Percentiles rank a stretch among this genome's conserved stretches.
Evolutionary conservation across 2,888 invertebrate genomes (phyloP).

Genomic region (Myopa tessellatipennis): DNA sequence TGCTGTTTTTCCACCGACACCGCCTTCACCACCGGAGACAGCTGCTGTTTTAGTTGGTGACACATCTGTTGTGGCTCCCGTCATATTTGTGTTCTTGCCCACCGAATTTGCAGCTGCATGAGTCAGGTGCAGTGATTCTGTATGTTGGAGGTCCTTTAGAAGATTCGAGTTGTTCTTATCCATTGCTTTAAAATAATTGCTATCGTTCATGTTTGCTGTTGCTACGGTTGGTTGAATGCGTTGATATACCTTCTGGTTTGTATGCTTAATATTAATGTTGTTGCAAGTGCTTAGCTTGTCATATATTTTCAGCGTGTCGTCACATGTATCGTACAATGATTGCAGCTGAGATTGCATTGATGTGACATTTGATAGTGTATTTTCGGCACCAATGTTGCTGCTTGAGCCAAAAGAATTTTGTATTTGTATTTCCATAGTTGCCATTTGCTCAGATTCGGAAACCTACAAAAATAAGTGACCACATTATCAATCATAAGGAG

Average conservation of each 20-base stretch:
- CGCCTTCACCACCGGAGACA: constrained; percentile 38
- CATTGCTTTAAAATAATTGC: constrained; percentile 52
- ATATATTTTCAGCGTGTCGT: constrained; percentile 51
- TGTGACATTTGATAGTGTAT: constrained; percentile 67
- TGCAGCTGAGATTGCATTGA: constrained; percentile 67
- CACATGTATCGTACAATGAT: constrained; percentile 64
- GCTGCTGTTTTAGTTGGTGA: constrained; percentile 43
- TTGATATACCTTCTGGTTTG: constrained; percentile 31
- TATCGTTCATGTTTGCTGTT: constrained; percentile 37
- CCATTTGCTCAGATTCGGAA: constrained; percentile 62
- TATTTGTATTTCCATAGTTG: constrained; percentile 50
- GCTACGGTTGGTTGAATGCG: constrained; percentile 30
- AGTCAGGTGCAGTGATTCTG: constrained; percentile 34
- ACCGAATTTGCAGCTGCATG: constrained; percentile 45
- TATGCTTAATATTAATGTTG: constrained; percentile 45
- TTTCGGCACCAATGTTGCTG: constrained; percentile 61
- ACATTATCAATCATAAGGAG: too few species aligned
- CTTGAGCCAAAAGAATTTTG: constrained; percentile 48
- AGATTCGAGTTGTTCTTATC: constrained; percentile 56
- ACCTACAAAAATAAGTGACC: constrained; percentile 49
- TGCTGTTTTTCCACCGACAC: constrained; percentile 63
- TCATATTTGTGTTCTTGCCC: constrained; percentile 39
- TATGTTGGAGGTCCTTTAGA: constrained; percentile 57
- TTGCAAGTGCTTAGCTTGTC: constrained; percentile 48
- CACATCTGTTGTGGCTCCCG: constrained; percentile 33